Evolutionary conservation across 92 coral and sea anemone species (phyloP).

Genomic region (Epizoanthus ramosus): DNA sequence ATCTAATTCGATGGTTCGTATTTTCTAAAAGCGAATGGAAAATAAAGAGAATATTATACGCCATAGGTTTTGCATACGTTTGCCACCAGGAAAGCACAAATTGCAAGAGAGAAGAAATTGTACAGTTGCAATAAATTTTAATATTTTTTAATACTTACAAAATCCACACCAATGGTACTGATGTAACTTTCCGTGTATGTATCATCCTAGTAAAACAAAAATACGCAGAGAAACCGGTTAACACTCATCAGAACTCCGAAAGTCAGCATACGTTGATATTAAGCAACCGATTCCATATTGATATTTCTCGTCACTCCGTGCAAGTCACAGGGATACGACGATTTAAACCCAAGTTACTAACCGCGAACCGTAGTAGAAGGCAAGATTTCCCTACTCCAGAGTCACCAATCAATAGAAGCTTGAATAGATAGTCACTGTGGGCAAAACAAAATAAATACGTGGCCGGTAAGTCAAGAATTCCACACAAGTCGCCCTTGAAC

Average conservation of each 20-base stretch:
- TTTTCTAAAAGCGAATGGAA: conserved; percentile 74
- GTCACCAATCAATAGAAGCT: conserved; percentile 97
- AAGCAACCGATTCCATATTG: conserved; percentile 35
- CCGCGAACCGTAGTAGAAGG: conserved; percentile 99
- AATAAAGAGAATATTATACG: background rate
- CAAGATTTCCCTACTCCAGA: conserved; percentile 99
- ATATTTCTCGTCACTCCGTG: conserved; percentile 54
- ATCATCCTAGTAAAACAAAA: conserved; percentile 77
- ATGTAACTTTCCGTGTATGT: conserved; percentile 99
- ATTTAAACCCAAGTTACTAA: conserved; percentile 67
- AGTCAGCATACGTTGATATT: conserved; percentile 20
- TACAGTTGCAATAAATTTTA: conserved; percentile 2
- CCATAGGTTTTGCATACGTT: background rate
- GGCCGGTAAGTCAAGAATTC: conserved; percentile 63
- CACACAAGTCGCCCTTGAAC: conserved; percentile 73
- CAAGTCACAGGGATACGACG: conserved; percentile 40
- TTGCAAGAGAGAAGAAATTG: conserved; percentile 5
- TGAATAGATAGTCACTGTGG: conserved; percentile 98
- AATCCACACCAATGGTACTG: conserved; percentile 99
- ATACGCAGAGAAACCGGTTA: conserved; percentile 34
- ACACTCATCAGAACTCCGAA: conserved; percentile 48
- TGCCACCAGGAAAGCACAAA: conserved; percentile 11
- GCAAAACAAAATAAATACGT: conserved; percentile 59
- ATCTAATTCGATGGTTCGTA: conserved; percentile 99
- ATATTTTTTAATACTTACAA: conserved; percentile 73